phyloP scores from a whole-genome alignment of 1,140 invertebrate species.

The Teleogryllus occipitalis region DNA sequence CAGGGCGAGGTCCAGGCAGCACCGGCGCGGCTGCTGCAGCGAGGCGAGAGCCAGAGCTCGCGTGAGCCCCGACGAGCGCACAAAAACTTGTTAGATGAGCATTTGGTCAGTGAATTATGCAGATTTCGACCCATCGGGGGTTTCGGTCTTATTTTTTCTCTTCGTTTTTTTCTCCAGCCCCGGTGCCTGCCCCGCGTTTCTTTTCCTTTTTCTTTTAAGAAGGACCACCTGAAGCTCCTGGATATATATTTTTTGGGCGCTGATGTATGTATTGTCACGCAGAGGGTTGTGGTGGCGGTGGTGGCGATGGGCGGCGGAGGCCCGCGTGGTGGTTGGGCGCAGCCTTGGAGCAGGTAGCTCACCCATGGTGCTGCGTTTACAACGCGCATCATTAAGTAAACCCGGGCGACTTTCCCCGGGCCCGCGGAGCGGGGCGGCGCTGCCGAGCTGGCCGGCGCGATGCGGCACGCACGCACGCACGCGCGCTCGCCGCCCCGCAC shows the following conservation, averaged over 20 bases:
- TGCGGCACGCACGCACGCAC: too few species aligned
- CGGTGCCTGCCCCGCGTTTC: not conserved
- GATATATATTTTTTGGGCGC: not conserved
- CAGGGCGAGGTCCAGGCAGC: not conserved
- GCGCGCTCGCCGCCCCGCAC: too few species aligned
- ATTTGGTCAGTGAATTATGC: slow-evolving; percentile 4
- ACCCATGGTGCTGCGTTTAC: not conserved
- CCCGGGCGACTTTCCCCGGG: not conserved
- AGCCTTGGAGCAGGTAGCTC: not conserved
- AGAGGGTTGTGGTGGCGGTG: not conserved
- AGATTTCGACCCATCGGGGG: not conserved
- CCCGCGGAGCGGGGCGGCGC: too few species aligned
- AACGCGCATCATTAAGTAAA: not conserved
- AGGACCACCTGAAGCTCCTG: not conserved
- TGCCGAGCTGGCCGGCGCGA: too few species aligned
- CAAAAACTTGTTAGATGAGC: not conserved
- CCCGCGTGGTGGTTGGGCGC: too few species aligned
- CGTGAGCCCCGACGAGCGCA: not conserved
- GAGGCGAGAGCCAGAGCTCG: not conserved
- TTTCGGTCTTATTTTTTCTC: not conserved
- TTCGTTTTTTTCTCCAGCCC: not conserved
- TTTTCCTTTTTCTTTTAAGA: not conserved
- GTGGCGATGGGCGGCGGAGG: not conserved
- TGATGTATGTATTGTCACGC: not conserved
- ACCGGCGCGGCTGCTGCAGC: not conserved